Base-by-base conservation (phyloP, 2,113 vertebrate genomes). In the Excalfactoria chinensis region DNA sequence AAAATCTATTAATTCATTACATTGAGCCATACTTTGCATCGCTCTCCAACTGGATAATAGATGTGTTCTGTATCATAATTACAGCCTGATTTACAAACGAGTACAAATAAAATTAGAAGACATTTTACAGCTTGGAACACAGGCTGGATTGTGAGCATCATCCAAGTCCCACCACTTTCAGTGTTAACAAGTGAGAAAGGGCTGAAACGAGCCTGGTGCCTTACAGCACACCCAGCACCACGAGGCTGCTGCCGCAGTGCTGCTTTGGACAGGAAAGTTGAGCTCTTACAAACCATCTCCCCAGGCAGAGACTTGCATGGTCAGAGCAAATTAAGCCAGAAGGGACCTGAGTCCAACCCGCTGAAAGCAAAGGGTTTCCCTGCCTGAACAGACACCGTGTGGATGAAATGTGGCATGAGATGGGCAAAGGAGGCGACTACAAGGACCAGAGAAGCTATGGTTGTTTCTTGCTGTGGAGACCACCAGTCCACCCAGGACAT, bases 1-100 rank as follows among this genome's bases (percentile, higher is more conserved):
- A 96, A 96, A 96, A 96, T 91, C 94, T 96, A 96, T 96, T 96
- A 95, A 95, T 96, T 96, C 94, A 96, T 96, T 96, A 95, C 72
- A 85, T 96, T 73, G 93, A 96, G 93, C 93, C 93, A 94, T 88
- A 96, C 90, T 96, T 95, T 86, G 93, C 93, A 91, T 92, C 91
- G 91, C 96, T 93, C 87, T 96, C 95, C 96, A 96, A 96, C 93
- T 92, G 93, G 94, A 93, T 93, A 95, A 96, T 94, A 87, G 96
- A 95, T 94, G 91, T 89, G 89, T 94, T 96, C 95, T 93, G 89
- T 94, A 92, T 91, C 87, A 60, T 93, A 96, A 96, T 96, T 95
- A 95, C 96, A 96, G 94, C 89, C 85, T 96, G 94, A 92, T 94
- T 94, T 94, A 92, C 89, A 94, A 96, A 95, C 35, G 89, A 94